A percentile compares a stretch with the other conserved stretches of the same genome.
Evolutionary conservation across 2,113 vertebrate species (phyloP).

Genomic region (Vulpes vulpes): DNA sequence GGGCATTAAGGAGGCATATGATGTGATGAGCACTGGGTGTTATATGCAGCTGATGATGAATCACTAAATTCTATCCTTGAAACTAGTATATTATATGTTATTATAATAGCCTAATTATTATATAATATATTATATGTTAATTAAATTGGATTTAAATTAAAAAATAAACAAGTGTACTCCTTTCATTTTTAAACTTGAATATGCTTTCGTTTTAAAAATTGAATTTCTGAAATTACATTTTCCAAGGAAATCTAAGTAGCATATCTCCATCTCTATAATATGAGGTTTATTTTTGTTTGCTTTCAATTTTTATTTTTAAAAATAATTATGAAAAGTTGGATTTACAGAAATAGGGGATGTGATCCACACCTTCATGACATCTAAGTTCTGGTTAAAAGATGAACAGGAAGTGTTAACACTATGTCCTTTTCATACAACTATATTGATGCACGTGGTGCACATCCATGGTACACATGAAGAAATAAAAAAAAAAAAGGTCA

Average conservation of each 20-base stretch:
- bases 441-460: background rate
- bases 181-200: background rate
- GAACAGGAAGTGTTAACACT: background rate
- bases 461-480: background rate
- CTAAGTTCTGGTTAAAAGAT: background rate
- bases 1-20: background rate
- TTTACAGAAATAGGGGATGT: background rate
- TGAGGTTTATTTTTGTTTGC: background rate
- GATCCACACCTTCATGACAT: background rate
- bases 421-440: background rate
- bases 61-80: background rate
- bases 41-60: background rate
- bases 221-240: background rate
- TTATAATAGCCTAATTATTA: no score
- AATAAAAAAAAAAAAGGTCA: background rate
- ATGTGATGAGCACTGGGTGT: background rate
- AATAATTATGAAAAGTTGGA: background rate
- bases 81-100: background rate
- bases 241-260: background rate
- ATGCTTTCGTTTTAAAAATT: background rate
- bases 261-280: background rate
- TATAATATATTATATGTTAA: background rate
- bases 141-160: background rate
- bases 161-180: background rate
- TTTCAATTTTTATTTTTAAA: slow-evolving; percentile 20